These are phyloP conservation scores for Psammodynastes pulverulentus DNA, from an alignment of 2,113 vertebrate species.

Conservation along the genomic window DNA sequence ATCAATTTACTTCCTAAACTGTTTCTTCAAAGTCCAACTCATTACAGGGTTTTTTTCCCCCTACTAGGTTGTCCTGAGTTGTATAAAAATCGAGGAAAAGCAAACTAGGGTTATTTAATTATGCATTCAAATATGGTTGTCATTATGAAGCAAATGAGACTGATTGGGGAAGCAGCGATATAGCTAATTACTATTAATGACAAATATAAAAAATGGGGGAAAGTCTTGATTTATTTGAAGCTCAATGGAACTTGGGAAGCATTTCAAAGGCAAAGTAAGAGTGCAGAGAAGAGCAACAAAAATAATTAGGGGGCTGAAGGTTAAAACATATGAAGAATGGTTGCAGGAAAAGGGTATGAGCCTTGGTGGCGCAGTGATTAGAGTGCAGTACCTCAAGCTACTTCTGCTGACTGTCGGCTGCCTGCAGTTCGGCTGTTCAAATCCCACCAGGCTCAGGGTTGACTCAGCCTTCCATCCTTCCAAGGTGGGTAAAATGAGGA, in stretches of 20 bases:
- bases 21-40: background rate
- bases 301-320: background rate
- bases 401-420: too few species aligned
- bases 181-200: background rate
- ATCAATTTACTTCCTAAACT: background rate
- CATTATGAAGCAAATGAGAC: background rate
- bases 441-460: too few species aligned
- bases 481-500: too few species aligned
- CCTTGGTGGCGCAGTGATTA: too few species aligned
- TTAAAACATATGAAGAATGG: background rate
- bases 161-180: background rate
- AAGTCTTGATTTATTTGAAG: background rate
- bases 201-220: background rate
- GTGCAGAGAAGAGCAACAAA: background rate
- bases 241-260: background rate
- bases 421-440: too few species aligned
- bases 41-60: background rate
- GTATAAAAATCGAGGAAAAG: background rate
- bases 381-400: too few species aligned
- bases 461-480: too few species aligned
- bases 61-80: background rate
- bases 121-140: background rate
- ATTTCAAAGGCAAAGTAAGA: background rate
- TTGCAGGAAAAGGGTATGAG: background rate
- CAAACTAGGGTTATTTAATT: background rate